Percentiles rank a stretch among this genome's conserved stretches.
These are phyloP conservation scores for Elmis aenea DNA, from an alignment of 2,888 invertebrate genomes.

Conservation along the genomic window DNA sequence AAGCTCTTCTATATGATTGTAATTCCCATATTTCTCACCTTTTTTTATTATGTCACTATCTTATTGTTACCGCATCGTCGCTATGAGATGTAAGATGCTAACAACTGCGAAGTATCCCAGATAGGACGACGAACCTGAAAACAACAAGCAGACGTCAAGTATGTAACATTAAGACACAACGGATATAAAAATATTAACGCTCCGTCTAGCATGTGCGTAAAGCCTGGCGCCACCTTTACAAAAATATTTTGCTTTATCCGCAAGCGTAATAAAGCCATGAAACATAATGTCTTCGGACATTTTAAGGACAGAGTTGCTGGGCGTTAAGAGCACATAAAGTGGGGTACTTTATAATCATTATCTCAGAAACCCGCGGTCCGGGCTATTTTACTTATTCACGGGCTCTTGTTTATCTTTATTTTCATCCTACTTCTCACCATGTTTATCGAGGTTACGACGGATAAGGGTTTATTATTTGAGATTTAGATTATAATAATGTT, in stretches of 20 bases:
- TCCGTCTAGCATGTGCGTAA: no score
- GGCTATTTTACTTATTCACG: constrained; percentile 32
- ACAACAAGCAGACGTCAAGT: no score
- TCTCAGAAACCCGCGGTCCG: constrained; percentile 32
- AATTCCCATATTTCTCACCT: constrained; percentile 17
- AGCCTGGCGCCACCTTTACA: constrained; percentile 3
- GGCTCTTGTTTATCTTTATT: constrained; percentile 26
- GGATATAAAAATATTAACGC: no score
- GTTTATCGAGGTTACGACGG: constrained; percentile 10
- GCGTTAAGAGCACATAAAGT: constrained; percentile 39
- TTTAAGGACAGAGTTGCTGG: constrained; percentile 32
- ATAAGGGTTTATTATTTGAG: constrained; percentile 13
- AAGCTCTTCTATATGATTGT: constrained; percentile 22
- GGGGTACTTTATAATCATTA: constrained; percentile 40
- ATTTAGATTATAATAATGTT: constrained; percentile 6
- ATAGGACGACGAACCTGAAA: constrained; percentile 22
- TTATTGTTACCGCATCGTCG: constrained; percentile 30
- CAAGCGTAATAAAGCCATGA: constrained; percentile 29
- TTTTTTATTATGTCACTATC: constrained; percentile 9
- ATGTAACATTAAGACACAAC: no score
- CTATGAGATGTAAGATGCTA: constrained; percentile 20
- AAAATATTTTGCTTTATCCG: constrained; percentile 18
- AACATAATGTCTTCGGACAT: constrained; percentile 36
- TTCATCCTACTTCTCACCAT: constrained; percentile 23
- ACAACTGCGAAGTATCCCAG: constrained; percentile 19